Percentiles rank a stretch among this genome's conserved stretches.
Conservation (phyloP, 1,140 invertebrate genomes). For the Euwallacea fornicatus region DNA sequence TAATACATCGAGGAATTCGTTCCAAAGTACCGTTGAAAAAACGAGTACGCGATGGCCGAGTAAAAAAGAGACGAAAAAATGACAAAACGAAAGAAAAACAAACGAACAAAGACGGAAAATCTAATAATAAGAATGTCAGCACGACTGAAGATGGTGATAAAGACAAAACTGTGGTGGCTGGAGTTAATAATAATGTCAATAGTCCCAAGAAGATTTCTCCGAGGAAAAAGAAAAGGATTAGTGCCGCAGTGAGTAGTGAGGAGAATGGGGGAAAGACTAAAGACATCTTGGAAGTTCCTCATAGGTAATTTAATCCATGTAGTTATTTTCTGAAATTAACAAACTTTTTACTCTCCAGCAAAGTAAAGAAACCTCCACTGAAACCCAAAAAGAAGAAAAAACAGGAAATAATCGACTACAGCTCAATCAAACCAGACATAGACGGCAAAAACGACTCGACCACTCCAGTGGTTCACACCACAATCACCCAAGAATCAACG, state of each 20-base stretch:
- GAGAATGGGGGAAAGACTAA: slow-evolving; percentile 44
- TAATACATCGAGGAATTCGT: slow-evolving; percentile 71
- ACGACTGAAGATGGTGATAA: neutral
- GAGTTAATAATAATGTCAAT: slow-evolving; percentile 53
- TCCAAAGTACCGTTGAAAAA: slow-evolving; percentile 75
- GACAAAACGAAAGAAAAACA: slow-evolving; percentile 20
- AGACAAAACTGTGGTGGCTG: slow-evolving; percentile 44
- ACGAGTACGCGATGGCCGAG: slow-evolving; percentile 70
- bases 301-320: slow-evolving; percentile 15
- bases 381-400: slow-evolving; percentile 57
- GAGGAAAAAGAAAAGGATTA: slow-evolving; percentile 51
- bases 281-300: slow-evolving; percentile 44
- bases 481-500: slow-evolving; percentile 56
- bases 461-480: slow-evolving; percentile 46
- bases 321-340: neutral
- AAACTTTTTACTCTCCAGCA: slow-evolving; percentile 35
- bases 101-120: slow-evolving; percentile 1
- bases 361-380: slow-evolving; percentile 53
- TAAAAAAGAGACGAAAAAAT: slow-evolving; percentile 56
- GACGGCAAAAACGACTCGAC: slow-evolving; percentile 50
- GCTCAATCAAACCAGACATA: slow-evolving; percentile 62
- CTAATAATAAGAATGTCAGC: neutral
- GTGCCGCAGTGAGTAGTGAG: slow-evolving; percentile 45
- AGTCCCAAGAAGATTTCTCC: slow-evolving; percentile 53
- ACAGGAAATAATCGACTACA: slow-evolving; percentile 81